Percentiles rank a stretch among this genome's conserved stretches.
Evolutionary conservation across 2,113 vertebrate species (phyloP).

Genomic region (Emberiza fucata): DNA sequence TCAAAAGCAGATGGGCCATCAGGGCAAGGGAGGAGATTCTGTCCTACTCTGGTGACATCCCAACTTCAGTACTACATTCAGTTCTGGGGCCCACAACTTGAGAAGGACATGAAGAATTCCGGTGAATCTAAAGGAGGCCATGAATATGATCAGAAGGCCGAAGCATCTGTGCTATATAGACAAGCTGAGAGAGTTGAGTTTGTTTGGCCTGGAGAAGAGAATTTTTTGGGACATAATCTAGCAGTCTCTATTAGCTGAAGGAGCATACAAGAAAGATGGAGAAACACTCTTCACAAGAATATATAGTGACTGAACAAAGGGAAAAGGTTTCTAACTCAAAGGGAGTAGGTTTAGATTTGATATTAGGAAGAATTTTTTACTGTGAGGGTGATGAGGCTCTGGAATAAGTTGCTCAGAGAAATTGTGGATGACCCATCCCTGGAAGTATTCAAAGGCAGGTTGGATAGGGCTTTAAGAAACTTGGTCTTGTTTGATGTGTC

Average conservation of each 20-base stretch:
- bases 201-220: not conserved
- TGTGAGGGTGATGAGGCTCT: not conserved
- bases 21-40: not conserved
- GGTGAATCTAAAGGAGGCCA: not conserved
- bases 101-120: too few relatives aligned
- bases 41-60: not conserved
- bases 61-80: rapidly evolving
- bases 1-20: not conserved
- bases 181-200: not conserved
- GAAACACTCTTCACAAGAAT: not conserved
- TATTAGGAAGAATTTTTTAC: not conserved
- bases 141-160: not conserved
- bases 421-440: not conserved
- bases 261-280: not conserved
- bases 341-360: not conserved
- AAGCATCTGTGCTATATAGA: not conserved
- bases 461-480: not conserved
- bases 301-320: not conserved
- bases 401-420: not conserved
- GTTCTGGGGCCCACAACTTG: not conserved
- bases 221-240: not conserved
- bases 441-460: not conserved
- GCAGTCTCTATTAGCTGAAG: not conserved
- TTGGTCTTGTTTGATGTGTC: not conserved
- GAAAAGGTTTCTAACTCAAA: not conserved